Base-by-base conservation (phyloP, 2,797 vertebrate genomes). In the Myoxocephalus aenaeus region DNA sequence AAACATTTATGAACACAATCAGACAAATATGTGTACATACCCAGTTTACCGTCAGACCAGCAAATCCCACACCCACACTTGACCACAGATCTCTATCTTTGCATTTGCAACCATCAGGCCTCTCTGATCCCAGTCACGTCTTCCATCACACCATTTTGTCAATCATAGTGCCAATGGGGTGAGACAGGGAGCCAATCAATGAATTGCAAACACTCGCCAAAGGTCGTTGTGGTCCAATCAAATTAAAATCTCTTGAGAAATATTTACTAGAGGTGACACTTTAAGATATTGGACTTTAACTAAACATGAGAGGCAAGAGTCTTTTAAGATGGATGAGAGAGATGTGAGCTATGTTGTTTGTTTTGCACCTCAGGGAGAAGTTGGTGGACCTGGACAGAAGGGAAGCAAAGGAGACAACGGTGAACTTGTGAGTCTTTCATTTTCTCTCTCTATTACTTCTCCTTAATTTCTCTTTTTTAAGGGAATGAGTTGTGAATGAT, bases 381-480 rank as follows among this genome's bases (percentile, higher is more conserved):
- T 99, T 70, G 98, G 98, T 62, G 98, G 98, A 89, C 96, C 98
- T 0, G 98, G 98, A 77, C 98, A 99, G 90, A 99, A 99, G 89
- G 98, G 98, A 83, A 96, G 97, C 91, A 99, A 99, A 94, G 98
- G 96, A 70, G 97, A 98, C 95, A 99, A 98, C 92, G 98, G 98
- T 80, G 98, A 99, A 94, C 96, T 96, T 0, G 98, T 99, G 86
- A 97, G 97, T 97, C 7, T 7, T 8, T 8, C 15, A 9, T 69
- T 62, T 51, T 63, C 7, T 27, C 29, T 62, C 46, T 69, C 9
- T 11, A 0, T 75, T 29, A n/a, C 5, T 56, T 77, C 50, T 61
- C 29, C 17, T 54, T 46, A 2, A 20, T 15, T 25, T 36, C 4
- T 51, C n/a, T 51, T 51, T 22, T 22, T 48, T 7, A 54, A 63